These are phyloP conservation scores for Nemoura dubitans DNA, from an alignment of 2,888 invertebrate genomes.

Conservation along the genomic window DNA sequence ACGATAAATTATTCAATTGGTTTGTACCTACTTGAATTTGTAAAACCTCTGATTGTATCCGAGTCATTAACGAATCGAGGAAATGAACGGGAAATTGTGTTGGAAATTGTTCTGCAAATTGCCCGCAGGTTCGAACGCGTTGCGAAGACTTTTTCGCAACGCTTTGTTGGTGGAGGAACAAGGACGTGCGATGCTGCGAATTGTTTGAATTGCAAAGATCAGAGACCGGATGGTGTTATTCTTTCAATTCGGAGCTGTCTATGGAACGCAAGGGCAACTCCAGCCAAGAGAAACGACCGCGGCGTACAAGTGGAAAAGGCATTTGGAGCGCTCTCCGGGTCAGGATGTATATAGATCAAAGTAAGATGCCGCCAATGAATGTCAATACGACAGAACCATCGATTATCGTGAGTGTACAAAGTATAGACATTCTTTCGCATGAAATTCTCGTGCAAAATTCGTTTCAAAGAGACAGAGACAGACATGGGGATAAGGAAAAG, in stretches of 20 bases:
- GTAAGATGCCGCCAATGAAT: conserved; percentile 53
- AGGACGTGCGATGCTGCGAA: conserved; percentile 60
- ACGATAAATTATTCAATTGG: too few species aligned
- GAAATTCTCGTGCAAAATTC: neutral
- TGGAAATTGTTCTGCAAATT: neutral
- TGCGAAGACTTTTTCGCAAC: conserved; percentile 60
- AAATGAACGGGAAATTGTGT: neutral
- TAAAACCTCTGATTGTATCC: neutral
- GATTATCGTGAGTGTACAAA: conserved; percentile 47
- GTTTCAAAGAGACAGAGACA: neutral
- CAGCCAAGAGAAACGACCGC: conserved; percentile 52
- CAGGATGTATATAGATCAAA: conserved; percentile 52
- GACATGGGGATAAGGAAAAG: neutral
- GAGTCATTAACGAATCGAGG: neutral
- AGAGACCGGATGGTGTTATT: conserved; percentile 61
- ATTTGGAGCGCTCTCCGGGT: conserved; percentile 56
- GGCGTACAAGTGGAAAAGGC: conserved; percentile 54
- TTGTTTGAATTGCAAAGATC: conserved; percentile 60
- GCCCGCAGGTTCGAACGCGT: conserved; percentile 52
- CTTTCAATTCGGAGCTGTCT: conserved; percentile 60
- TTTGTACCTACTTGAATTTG: neutral
- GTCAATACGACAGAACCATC: conserved; percentile 52
- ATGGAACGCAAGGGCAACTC: conserved; percentile 46
- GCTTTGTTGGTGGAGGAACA: conserved; percentile 60
- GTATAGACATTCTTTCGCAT: neutral